These are phyloP conservation scores for Drosophila putrida DNA, from an alignment of 2,888 invertebrate genomes.

Conservation along the genomic window DNA sequence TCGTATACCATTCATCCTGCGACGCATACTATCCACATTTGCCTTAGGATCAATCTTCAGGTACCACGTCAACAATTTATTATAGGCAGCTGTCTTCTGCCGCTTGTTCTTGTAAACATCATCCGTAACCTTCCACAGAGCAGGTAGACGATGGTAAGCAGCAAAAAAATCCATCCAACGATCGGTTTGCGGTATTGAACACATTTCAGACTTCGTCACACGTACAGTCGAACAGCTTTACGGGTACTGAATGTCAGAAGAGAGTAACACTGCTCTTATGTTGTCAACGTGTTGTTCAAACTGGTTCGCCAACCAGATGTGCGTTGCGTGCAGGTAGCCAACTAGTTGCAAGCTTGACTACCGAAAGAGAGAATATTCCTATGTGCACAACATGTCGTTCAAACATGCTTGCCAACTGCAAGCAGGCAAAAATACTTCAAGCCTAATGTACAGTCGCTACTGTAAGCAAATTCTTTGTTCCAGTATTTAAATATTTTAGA, in stretches of 20 bases:
- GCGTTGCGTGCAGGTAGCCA: not conserved
- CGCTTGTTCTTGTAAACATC: constrained; percentile 40
- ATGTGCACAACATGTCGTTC: not conserved
- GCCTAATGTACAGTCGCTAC: no score
- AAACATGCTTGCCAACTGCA: not conserved
- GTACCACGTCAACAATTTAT: constrained; percentile 30
- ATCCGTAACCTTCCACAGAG: constrained; percentile 36
- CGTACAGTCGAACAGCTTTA: constrained; percentile 22
- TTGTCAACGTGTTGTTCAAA: constrained; percentile 12
- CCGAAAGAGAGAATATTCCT: not conserved
- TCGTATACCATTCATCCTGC: constrained; percentile 47
- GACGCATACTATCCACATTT: constrained; percentile 48
- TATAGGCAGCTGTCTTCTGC: constrained; percentile 13
- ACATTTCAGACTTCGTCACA: constrained; percentile 26
- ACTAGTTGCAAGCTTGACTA: no score
- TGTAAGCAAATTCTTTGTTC: no score
- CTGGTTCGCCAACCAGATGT: constrained; percentile 14
- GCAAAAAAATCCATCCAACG: constrained; percentile 44
- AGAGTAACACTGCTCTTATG: not conserved
- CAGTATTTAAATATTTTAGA: no score
- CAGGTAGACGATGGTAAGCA: constrained; percentile 40
- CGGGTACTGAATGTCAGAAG: constrained; percentile 20
- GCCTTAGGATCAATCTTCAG: constrained; percentile 38
- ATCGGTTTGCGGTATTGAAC: constrained; percentile 31
- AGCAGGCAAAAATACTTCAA: no score